These are phyloP conservation scores for Jordanella pulchra DNA, from an alignment of 2,797 vertebrate genomes.

Conservation along the genomic window DNA sequence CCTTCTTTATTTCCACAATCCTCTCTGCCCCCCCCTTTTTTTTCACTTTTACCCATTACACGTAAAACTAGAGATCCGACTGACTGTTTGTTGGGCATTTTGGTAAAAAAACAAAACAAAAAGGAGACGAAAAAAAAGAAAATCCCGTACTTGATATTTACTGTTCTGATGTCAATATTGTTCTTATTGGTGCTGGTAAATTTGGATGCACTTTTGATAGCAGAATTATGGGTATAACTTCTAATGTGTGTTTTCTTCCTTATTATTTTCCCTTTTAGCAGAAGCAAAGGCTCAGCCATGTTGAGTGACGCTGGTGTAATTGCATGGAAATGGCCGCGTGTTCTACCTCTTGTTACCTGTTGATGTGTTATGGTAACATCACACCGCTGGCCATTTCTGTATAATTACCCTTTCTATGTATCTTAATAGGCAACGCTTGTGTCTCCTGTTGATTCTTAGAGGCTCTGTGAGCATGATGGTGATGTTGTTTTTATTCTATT, in stretches of 20 bases:
- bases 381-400: conserved; percentile 83
- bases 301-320: conserved; percentile 73
- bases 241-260: conserved; percentile 30
- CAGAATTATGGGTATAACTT: conserved; percentile 61
- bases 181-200: conserved; percentile 80
- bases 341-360: conserved; percentile 89
- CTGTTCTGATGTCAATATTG: conserved; percentile 79
- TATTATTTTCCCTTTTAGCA: conserved; percentile 2
- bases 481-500: conserved; percentile 3
- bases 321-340: conserved; percentile 83
- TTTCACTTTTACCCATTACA: conserved; percentile 43
- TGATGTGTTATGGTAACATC: conserved; percentile 85
- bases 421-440: conserved; percentile 60
- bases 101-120: conserved; percentile 35
- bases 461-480: conserved; percentile 43
- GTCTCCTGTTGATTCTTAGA: conserved; percentile 58
- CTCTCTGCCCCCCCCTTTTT: conserved; percentile 44
- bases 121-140: conserved; percentile 9
- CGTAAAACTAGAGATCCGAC: conserved; percentile 75
- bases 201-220: conserved; percentile 83
- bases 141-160: conserved; percentile 82
- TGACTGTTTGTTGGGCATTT: conserved; percentile 84
- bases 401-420: conserved; percentile 78
- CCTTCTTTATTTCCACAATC: conserved; percentile 41
- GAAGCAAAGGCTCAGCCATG: conserved; percentile 56